Evolutionary conservation across 1,140 invertebrate genomes (phyloP).

Genomic region (Ostrea edulis): DNA sequence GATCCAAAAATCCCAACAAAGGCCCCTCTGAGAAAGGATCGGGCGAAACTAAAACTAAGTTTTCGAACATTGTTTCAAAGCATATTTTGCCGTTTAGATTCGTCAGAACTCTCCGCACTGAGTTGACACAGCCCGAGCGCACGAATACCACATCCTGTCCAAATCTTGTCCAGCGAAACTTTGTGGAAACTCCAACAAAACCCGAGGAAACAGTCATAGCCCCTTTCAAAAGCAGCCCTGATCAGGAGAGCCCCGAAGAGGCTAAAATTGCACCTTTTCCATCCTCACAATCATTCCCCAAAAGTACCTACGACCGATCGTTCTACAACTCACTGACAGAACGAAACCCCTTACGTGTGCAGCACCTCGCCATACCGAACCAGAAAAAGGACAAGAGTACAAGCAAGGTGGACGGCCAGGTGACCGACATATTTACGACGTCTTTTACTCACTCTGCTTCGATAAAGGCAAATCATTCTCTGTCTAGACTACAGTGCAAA

Average conservation of each 20-base stretch:
- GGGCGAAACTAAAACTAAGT: slow-evolving; percentile 13
- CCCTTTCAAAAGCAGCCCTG: neutral
- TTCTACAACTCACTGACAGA: neutral
- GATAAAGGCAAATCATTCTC: slow-evolving; percentile 26
- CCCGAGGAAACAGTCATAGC: slow-evolving; percentile 26
- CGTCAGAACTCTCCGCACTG: neutral
- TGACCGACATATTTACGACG: slow-evolving; percentile 60
- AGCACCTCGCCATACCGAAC: slow-evolving; percentile 24
- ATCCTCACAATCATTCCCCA: neutral
- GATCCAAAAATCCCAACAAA: neutral
- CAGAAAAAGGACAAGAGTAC: neutral
- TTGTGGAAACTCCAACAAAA: neutral
- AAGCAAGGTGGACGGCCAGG: neutral
- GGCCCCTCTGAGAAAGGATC: neutral
- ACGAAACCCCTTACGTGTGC: neutral
- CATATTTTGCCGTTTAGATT: slow-evolving; percentile 27
- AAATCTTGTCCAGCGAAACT: neutral
- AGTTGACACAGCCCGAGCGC: neutral
- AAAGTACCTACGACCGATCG: neutral
- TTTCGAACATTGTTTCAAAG: slow-evolving; percentile 28
- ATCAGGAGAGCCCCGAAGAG: neutral
- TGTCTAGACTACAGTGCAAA: slow-evolving; percentile 52
- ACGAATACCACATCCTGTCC: neutral
- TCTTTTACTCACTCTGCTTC: slow-evolving; percentile 62
- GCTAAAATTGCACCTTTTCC: neutral